phyloP scores from a whole-genome alignment of 2,113 vertebrate genomes.

The Mugil cephalus region DNA sequence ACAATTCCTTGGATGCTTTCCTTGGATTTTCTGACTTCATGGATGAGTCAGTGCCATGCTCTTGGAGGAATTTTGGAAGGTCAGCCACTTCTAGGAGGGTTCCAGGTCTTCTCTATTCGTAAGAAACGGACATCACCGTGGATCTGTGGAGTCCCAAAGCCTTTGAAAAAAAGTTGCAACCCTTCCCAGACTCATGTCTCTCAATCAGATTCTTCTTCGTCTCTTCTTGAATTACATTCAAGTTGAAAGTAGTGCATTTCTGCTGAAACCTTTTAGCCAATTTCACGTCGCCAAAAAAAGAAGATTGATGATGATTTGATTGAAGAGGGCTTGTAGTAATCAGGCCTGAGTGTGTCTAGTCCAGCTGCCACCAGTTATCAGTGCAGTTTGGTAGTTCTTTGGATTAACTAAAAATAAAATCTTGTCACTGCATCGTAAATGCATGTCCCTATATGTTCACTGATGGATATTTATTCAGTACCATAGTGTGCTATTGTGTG shows the following conservation, averaged over 20 bases:
- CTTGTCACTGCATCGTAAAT: no score
- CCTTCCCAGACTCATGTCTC: constrained; percentile 1
- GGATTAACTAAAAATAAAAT: no score
- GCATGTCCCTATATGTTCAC: no score
- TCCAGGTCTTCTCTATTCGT: constrained; percentile 3
- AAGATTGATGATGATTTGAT: neutral
- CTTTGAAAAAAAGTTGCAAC: neutral
- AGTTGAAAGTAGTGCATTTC: neutral
- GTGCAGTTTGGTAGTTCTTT: neutral
- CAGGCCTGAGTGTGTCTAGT: neutral
- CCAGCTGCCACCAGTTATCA: constrained; percentile 7
- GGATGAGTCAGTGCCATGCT: neutral
- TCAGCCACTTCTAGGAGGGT: constrained; percentile 3
- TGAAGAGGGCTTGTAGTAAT: neutral
- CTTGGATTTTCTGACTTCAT: neutral
- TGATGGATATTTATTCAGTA: no score
- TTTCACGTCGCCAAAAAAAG: neutral
- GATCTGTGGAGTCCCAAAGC: neutral
- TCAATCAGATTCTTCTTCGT: neutral
- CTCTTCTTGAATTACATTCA: neutral
- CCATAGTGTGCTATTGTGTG: no score
- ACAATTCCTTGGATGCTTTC: neutral
- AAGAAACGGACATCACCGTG: constrained; percentile 14
- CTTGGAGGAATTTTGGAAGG: constrained; percentile 5
- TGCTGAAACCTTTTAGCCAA: neutral